Percentiles rank a stretch among this genome's conserved stretches.
These are phyloP conservation scores for Champsocephalus esox DNA, from an alignment of 2,797 vertebrate species.

Conservation along the genomic window DNA sequence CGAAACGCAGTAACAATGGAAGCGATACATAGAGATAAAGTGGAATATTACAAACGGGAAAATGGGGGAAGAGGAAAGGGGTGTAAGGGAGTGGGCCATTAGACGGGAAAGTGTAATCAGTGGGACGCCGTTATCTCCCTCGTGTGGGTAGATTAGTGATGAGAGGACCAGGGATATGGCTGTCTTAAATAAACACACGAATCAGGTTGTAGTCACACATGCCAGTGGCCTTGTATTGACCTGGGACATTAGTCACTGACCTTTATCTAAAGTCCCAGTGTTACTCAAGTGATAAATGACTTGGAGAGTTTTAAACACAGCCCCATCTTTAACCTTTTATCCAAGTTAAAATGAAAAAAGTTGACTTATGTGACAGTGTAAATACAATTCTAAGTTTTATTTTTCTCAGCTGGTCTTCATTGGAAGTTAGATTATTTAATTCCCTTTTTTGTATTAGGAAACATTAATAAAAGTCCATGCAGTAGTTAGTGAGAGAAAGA, in stretches of 20 bases:
- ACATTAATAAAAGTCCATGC: neutral
- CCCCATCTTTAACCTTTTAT: neutral
- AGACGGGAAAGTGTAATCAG: slow-evolving; percentile 75
- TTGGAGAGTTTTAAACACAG: slow-evolving; percentile 23
- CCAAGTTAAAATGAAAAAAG: neutral
- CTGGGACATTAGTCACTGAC: slow-evolving; percentile 64
- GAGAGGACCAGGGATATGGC: slow-evolving; percentile 71
- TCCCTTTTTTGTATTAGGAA: neutral
- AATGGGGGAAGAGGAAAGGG: neutral
- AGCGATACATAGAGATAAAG: slow-evolving; percentile 40
- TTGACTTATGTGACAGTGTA: neutral
- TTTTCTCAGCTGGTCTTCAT: neutral
- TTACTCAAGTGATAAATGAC: slow-evolving; percentile 45
- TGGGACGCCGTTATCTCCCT: slow-evolving; percentile 61
- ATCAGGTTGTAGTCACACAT: slow-evolving; percentile 62
- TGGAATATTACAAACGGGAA: slow-evolving; percentile 48
- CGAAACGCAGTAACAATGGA: slow-evolving; percentile 48
- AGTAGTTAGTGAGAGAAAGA: neutral
- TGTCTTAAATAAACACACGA: slow-evolving; percentile 77
- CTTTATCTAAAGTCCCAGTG: slow-evolving; percentile 55
- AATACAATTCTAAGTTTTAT: neutral
- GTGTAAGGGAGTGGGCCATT: slow-evolving; percentile 32
- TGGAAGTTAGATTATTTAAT: neutral
- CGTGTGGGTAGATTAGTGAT: slow-evolving; percentile 67
- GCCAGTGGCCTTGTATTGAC: slow-evolving; percentile 56